phyloP scores from a whole-genome alignment of 2,113 vertebrate genomes.

The Coreoperca whiteheadi region DNA sequence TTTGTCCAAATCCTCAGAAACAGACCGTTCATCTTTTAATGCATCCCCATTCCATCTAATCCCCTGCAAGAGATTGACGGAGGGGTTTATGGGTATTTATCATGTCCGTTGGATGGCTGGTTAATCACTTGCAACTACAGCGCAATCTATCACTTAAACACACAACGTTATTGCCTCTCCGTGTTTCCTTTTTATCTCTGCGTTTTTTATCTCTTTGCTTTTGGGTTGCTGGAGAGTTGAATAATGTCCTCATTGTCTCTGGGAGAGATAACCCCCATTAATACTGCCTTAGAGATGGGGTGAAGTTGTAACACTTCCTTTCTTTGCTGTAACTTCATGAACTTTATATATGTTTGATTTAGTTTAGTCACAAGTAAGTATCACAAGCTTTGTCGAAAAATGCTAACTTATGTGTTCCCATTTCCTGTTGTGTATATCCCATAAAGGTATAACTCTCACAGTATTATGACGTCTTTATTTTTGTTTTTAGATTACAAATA shows the following conservation, averaged over 20 bases:
- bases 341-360: neutral
- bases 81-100: conserved; percentile 43
- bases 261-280: neutral
- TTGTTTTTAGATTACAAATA: too few species aligned
- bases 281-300: neutral
- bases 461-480: too few species aligned
- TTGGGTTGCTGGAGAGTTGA: neutral
- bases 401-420: too few species aligned
- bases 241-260: conserved; percentile 28
- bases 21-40: neutral
- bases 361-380: neutral
- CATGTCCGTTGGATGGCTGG: neutral
- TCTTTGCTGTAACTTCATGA: neutral
- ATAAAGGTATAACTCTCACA: too few species aligned
- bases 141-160: conserved; percentile 35
- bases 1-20: conserved; percentile 7
- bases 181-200: conserved; percentile 21
- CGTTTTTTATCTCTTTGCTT: conserved; percentile 5
- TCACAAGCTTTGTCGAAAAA: too few species aligned
- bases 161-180: neutral
- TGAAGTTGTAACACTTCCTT: neutral
- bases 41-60: neutral
- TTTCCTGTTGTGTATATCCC: too few species aligned
- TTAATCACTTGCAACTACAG: conserved; percentile 34
- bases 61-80: conserved; percentile 19